Percentiles rank a stretch among this genome's conserved stretches.
These are phyloP conservation scores for Picathartes gymnocephalus DNA, from an alignment of 2,113 vertebrate species.

Conservation along the genomic window DNA sequence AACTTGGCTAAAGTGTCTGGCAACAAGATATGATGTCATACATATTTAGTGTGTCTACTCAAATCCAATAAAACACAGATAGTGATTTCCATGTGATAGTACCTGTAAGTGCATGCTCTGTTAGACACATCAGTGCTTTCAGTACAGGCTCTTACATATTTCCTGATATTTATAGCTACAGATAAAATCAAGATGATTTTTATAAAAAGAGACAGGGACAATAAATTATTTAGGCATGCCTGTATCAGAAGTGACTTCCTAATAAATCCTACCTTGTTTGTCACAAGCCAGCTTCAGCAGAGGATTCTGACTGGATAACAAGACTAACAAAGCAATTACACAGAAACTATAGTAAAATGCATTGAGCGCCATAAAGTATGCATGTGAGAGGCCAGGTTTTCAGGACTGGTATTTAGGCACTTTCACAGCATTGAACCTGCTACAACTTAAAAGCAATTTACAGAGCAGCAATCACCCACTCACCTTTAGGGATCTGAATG, in stretches of 20 bases:
- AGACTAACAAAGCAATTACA: not conserved
- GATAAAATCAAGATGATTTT: not conserved
- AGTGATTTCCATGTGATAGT: not conserved
- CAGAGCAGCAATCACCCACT: not conserved
- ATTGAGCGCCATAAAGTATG: not conserved
- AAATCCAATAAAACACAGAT: not conserved
- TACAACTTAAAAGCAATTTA: not conserved
- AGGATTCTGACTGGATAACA: not conserved
- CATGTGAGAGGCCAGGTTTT: not conserved
- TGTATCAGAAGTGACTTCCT: not conserved
- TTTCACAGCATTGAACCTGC: not conserved
- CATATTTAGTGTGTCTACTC: not conserved
- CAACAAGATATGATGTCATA: not conserved
- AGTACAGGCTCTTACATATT: not conserved
- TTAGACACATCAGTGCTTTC: not conserved
- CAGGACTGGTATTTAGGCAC: not conserved
- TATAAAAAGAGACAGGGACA: not conserved
- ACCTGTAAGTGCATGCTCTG: not conserved
- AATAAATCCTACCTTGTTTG: not conserved
- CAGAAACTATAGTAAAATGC: not conserved
- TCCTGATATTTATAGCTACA: not conserved
- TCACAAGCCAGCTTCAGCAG: not conserved
- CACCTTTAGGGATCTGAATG: constrained; percentile 8
- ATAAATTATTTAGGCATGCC: not conserved
- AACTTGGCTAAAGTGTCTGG: not conserved